Base-by-base conservation (phyloP, 2,888 invertebrate genomes). In the Standfussiana lucernea region DNA sequence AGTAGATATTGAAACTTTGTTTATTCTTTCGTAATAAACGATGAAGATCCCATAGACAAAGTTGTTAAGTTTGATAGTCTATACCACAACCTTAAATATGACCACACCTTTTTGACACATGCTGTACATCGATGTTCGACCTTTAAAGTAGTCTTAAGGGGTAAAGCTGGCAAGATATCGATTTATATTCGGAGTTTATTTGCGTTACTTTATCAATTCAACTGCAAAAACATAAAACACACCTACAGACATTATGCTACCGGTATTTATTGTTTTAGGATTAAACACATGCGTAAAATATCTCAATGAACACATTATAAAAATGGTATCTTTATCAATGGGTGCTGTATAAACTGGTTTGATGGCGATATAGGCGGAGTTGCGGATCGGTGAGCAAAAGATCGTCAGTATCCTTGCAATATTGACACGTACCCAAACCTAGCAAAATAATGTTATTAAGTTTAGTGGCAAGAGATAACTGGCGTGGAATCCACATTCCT, bases 121-220 rank as follows among this genome's bases (percentile, higher is more conserved):
- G 35, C 40, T 64, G 40, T 40, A 40, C 32, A 61, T 45, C 61
- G 50, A 50, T 7, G 15, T 53, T 15, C 4, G 47, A 24, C n/a
- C 35, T 62, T n/a, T 53, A 67, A 65, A 45, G 40, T 71, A 11
- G 11, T 73, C 15, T 67, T 37, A 37, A 64, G 32, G 13, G 6
- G 15, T 56, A 40, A 73, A 42, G 40, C 69, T 56, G 37, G 53
- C n/a, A 47, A 53, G 67, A 78, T 77, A 77, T 77, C 37, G n/a
- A 70, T 77, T 79, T 67, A 53, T 42, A 50, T 32, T 56, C 8
- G 18, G 10, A 69, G 1, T 76, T 70, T 35, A 61, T 40, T 69
- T 24, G 24, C 53, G 28, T 80, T 11, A 35, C 10, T 47, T 81
- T 70, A 77, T 76, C 61, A n/a, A 7, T 66, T 53, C n/a, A n/a